Evolutionary conservation across 2,888 invertebrate genomes (phyloP), one percentile per base, ranked within the genome.

Genomic region (Nemurella pictetii): DNA sequence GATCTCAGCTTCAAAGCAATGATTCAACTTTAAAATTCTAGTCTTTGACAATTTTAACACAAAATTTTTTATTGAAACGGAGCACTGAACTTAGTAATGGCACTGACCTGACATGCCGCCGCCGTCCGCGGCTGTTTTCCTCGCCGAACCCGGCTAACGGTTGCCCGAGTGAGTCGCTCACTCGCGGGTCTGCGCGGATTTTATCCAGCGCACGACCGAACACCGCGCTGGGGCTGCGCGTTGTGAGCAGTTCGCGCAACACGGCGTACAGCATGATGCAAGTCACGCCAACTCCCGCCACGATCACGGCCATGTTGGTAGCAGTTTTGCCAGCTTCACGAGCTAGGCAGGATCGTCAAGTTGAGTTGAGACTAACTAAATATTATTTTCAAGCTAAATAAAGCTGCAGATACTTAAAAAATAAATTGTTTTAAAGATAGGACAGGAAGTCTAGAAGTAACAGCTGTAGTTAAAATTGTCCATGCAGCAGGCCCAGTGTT

Each of bases 91-190:
- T 36, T 9, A 36, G 7, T 7, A 15, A 36, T 7, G 36, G 15
- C 7, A 9, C 15, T 9, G 36, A 93, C 93, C 91, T 95, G 75
- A 97, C 95, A 91, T 97, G 97, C 87, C 95, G 94, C 77, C 97
- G 92, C 86, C 97, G 92, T 74, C 98, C 95, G 87, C 98, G 92
- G 27, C 95, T 92, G 0, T 95, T 95, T 89, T 96, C 96, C 90
- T 98, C 97, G 0, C 98, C 98, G 90, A 94, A 96, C 0, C 96
- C 96, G 90, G 95, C 97, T 36, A 98, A 95, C 5, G 98, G 97
- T 86, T 94, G 92, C n/a, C 98, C 98, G 84, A 98, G 91, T n/a
- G 94, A 93, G 90, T 97, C 96, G 88, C 94, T 93, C 0, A 98
- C 93, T 88, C 95, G 92, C 4, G 94, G 91, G 91, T 97, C 95